These are phyloP conservation scores for Alsophila aescularia DNA, from an alignment of 2,888 invertebrate species.

Conservation along the genomic window DNA sequence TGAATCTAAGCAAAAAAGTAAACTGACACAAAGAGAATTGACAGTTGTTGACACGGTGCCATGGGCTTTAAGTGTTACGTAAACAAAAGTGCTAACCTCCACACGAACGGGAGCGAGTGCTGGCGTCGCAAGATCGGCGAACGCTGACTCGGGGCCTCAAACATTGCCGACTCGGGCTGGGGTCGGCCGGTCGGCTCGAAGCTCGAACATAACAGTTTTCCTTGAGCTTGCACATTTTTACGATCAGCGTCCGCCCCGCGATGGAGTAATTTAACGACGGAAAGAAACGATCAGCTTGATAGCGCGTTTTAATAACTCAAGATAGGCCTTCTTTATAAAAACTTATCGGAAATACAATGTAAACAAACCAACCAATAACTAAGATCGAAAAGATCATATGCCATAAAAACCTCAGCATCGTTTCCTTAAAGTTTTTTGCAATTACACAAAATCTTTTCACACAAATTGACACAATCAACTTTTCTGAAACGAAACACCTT, in stretches of 20 bases:
- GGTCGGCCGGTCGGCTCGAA: too few relatives aligned
- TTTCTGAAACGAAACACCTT: not conserved
- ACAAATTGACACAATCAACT: not conserved
- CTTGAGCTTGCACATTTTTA: conserved; percentile 76
- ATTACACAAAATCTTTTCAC: not conserved
- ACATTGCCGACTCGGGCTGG: conserved; percentile 29
- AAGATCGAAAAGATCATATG: too few relatives aligned
- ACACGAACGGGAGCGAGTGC: conserved; percentile 15
- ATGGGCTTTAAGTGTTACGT: conserved; percentile 26
- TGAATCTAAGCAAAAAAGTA: conserved; percentile 12
- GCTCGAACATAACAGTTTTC: conserved; percentile 53
- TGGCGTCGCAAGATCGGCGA: conserved; percentile 17
- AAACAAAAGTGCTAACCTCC: conserved; percentile 25
- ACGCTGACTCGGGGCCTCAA: conserved; percentile 26
- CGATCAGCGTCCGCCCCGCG: conserved; percentile 47
- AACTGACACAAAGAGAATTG: conserved; percentile 10
- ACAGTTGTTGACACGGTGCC: conserved; percentile 23
- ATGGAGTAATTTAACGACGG: conserved; percentile 38
- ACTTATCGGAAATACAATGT: not conserved
- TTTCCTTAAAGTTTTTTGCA: not conserved
- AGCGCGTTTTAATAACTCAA: not conserved
- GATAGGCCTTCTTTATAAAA: not conserved
- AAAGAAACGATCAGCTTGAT: conserved; percentile 18
- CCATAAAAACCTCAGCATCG: too few relatives aligned
- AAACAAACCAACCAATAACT: too few relatives aligned